phyloP scores from a whole-genome alignment of 2,888 invertebrate species.

The Spilarctia lutea region DNA sequence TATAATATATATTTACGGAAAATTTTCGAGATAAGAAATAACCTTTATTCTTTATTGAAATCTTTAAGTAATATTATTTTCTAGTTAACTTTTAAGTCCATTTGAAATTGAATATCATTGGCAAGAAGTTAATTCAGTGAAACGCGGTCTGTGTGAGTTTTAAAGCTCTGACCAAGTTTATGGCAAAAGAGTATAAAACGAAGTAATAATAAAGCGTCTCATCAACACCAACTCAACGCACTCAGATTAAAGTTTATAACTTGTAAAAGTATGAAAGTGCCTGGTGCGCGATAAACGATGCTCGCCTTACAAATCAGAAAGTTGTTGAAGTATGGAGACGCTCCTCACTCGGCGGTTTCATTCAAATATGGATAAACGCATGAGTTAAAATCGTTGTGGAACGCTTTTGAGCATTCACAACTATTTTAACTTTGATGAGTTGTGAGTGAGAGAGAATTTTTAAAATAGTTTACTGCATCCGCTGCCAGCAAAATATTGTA shows the following conservation, averaged over 20 bases:
- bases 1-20: no score
- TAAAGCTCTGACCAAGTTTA: conserved; percentile 43
- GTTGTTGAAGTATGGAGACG: conserved; percentile 25
- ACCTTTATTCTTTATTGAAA: no score
- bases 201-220: conserved; percentile 60
- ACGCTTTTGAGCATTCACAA: background rate
- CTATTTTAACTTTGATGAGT: background rate
- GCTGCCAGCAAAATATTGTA: background rate
- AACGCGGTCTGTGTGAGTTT: conserved; percentile 23
- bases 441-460: no score
- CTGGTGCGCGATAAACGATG: conserved; percentile 26
- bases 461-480: background rate
- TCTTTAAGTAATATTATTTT: no score
- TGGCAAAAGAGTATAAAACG: conserved; percentile 42
- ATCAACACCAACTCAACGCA: conserved; percentile 61
- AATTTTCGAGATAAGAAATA: no score
- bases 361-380: conserved; percentile 3
- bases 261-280: conserved; percentile 59
- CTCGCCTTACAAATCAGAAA: conserved; percentile 28
- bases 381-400: background rate
- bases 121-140: conserved; percentile 18
- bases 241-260: conserved; percentile 70
- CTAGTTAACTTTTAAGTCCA: background rate
- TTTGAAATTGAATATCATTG: background rate
- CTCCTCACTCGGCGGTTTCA: conserved; percentile 13